Evolutionary conservation across 1,140 invertebrate species (phyloP), one percentile per base, ranked within the genome.

Genomic region (Drosophila teissieri): DNA sequence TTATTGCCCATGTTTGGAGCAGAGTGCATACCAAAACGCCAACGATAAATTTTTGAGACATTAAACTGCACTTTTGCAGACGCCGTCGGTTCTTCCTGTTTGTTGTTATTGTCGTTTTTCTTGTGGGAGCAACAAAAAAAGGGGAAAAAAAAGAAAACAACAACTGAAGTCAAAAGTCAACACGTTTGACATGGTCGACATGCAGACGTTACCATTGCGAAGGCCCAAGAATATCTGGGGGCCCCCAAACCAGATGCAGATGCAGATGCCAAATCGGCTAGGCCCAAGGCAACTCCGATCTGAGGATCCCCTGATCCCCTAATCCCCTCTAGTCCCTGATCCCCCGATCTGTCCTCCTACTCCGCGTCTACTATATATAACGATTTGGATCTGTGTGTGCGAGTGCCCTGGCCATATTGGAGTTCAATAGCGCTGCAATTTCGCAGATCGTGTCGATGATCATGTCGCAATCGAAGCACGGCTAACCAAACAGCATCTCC

Each of bases 21-120:
- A 62, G 62, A 83, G 75, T 67, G 77, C 84, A 88, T 88, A 84
- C 84, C 84, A 34, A 89, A 89, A 78, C 75, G 85, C 77, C 84
- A 88, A 68, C 84, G 84, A 88, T 88, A 88, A 88, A 88, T 88
- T 84, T 80, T 89, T 89, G 80, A 88, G 84, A 88, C 84, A 88
- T 88, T 88, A 88, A 88, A 88, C 76, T 89, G 84, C 84, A 88
- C 84, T 88, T 89, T 88, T 75, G 75, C 80, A 74, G 79, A 73
- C 73, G 79, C 60, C 56, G 53, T 53, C 70, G 54, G 42, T 75
- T 67, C 44, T 46, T 45, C 24, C 42, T 39, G 52, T 39, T 57
- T 42, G 36, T 49, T 34, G 45, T 40, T 39, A 17, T 44, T 39
- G 31, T 27, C 5, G 11, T 48, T 48, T 12, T 27, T 48, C 53